phyloP scores from a whole-genome alignment of 2,113 vertebrate genomes.

The Plecturocebus donacophilus region DNA sequence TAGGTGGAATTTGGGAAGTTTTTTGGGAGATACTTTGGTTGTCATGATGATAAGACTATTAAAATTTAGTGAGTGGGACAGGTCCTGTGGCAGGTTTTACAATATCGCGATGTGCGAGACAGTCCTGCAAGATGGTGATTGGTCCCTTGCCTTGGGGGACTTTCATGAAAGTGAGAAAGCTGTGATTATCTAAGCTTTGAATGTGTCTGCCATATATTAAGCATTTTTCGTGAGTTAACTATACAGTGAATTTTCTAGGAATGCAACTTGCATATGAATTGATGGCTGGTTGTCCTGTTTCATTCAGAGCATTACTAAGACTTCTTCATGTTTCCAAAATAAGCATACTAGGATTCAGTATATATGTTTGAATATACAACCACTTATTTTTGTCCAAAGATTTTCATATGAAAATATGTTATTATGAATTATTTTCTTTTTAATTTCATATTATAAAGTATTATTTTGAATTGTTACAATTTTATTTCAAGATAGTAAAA shows the following conservation, averaged over 20 bases:
- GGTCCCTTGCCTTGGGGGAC: background rate
- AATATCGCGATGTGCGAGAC: background rate
- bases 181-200: background rate
- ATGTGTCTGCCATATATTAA: background rate
- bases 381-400: background rate
- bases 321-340: background rate
- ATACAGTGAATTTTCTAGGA: slow-evolving; percentile 22
- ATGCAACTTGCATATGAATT: background rate
- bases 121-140: background rate
- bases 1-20: background rate
- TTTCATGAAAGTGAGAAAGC: background rate
- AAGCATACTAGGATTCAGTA: background rate
- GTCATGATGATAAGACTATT: background rate
- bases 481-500: background rate
- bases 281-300: background rate
- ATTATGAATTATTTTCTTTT: background rate
- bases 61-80: background rate
- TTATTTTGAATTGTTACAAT: slow-evolving; percentile 14
- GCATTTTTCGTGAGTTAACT: background rate
- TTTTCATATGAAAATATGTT: slow-evolving; percentile 16
- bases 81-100: background rate
- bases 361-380: background rate
- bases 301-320: background rate
- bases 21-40: background rate
- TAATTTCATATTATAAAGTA: background rate